Evolutionary conservation across 2,888 invertebrate species (phyloP).

Genomic region (Lepidochitona cinerea): DNA sequence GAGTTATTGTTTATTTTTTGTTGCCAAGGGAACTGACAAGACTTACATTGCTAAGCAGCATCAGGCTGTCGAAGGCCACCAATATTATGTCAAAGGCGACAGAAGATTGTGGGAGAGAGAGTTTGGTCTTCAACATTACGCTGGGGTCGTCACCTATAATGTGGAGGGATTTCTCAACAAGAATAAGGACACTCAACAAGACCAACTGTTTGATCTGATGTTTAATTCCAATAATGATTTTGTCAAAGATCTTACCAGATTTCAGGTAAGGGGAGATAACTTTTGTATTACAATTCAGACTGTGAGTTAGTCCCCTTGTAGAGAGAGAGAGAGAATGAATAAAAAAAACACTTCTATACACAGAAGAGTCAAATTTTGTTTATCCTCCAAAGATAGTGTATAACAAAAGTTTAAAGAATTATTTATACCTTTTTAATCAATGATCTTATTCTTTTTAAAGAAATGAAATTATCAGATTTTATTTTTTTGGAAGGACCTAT

Average conservation of each 20-base stretch:
- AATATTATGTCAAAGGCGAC: conserved; percentile 59
- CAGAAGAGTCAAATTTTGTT: no score
- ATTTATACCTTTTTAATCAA: no score
- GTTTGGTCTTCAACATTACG: conserved; percentile 62
- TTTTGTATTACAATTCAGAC: no score
- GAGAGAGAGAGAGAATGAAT: no score
- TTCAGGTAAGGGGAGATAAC: conserved; percentile 62
- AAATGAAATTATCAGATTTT: no score
- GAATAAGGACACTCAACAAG: conserved; percentile 65
- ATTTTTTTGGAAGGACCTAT: conserved; percentile 45
- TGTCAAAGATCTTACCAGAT: conserved; percentile 60
- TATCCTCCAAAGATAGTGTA: no score
- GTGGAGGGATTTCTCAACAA: conserved; percentile 60
- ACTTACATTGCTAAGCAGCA: conserved; percentile 61
- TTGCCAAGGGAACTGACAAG: conserved; percentile 55
- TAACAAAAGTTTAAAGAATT: no score
- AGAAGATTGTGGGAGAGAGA: conserved; percentile 56
- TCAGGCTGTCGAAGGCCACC: conserved; percentile 50
- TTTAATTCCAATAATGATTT: conserved; percentile 55
- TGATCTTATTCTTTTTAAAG: no score
- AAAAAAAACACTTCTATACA: no score
- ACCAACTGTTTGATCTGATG: conserved; percentile 64
- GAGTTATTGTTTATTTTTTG: neutral
- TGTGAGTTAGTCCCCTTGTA: no score
- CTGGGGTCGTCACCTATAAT: conserved; percentile 56